Conservation (phyloP, 1,140 invertebrate species). For the Sinonovacula constricta region DNA sequence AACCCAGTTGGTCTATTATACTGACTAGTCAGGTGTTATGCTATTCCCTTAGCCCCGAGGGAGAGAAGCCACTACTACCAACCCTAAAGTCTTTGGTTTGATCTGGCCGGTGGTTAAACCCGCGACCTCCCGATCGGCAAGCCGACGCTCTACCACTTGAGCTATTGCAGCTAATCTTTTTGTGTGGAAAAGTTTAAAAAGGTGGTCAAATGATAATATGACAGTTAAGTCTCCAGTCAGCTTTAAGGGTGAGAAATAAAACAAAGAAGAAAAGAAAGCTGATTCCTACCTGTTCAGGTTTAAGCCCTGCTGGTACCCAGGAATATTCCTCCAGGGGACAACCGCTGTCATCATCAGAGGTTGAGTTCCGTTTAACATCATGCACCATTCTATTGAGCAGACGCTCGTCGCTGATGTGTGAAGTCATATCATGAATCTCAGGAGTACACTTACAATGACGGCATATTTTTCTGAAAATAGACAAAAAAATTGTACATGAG, state of each 20-base stretch:
- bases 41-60: no score
- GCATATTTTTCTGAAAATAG: conserved; percentile 84
- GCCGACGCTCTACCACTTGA: no score
- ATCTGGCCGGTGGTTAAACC: no score
- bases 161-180: no score
- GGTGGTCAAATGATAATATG: no score
- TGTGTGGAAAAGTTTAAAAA: no score
- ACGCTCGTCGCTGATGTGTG: conserved; percentile 65
- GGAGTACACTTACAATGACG: conserved; percentile 85
- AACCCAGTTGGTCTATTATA: no score
- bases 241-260: background rate
- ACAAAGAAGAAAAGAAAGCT: background rate
- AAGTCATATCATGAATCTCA: conserved; percentile 83
- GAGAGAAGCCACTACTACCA: no score
- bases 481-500: no score
- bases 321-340: conserved; percentile 98
- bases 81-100: no score
- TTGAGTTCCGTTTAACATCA: conserved; percentile 86
- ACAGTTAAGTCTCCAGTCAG: background rate
- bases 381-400: conserved; percentile 68
- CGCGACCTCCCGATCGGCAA: no score
- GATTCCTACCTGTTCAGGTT: conserved; percentile 93
- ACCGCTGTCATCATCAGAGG: conserved; percentile 97
- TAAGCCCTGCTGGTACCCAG: conserved; percentile 96
- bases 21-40: no score